Base-by-base conservation (phyloP, 2,797 vertebrate genomes). In the Rousettus madagascariensis region DNA sequence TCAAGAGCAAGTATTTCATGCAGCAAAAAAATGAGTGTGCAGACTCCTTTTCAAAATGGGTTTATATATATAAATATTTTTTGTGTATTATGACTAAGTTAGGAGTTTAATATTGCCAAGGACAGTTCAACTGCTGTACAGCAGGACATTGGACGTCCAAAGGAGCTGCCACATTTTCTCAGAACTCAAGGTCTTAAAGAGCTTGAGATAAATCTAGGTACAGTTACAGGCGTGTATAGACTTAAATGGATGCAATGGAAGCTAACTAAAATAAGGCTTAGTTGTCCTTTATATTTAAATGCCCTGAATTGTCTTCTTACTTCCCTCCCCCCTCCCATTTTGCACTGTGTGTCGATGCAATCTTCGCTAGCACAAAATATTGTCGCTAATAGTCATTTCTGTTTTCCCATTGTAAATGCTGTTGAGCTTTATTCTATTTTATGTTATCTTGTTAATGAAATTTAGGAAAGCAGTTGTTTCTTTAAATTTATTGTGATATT, bases 281-380 rank as follows among this genome's bases (percentile, higher is more conserved):
- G 98, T 99, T 98, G 99, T 99, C 98, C 98, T 99, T 99, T 98
- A 98, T 99, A 99, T 99, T 99, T 98, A 99, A 99, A 98, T 99
- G 98, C 99, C 98, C 98, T 98, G 98, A 98, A 98, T 99, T 98
- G 98, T 98, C 99, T 99, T 99, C 98, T 98, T 98, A 97, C 98
- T 98, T 98, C 97, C 98, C 98, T 96, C 97, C 86, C 86, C 96
- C 94, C 92, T 98, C 95, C 99, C 99, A 98, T 98, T 98, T 99
- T 99, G 99, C 99, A 99, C 99, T 99, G 99, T 99, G 99, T 99
- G 99, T 99, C 98, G 99, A 99, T 99, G 99, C 99, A 99, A 99
- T 99, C 99, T 99, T 98, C n/a, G 98, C 99, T 99, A 99, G 99
- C 99, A 99, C 99, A 99, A 99, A 99, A 99, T 99, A 99, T 98